These are phyloP conservation scores for Caenorhabditis becei DNA, from an alignment of 2,888 invertebrate species.

Conservation along the genomic window DNA sequence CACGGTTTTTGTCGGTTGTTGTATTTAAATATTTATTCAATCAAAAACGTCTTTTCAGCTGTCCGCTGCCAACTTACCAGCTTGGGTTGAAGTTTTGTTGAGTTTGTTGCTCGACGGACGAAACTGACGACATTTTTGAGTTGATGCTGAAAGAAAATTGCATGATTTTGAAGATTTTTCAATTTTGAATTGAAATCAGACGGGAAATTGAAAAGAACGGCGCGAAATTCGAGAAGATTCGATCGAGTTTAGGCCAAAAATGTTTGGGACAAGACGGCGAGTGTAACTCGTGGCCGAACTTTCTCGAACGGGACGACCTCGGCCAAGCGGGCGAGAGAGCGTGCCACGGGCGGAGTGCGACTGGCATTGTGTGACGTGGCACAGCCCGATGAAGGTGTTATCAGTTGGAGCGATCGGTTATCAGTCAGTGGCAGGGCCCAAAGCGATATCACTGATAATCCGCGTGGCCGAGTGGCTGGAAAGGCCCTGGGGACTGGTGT, in stretches of 20 bases:
- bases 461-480: no score
- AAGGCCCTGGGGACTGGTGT: background rate
- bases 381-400: slow-evolving; percentile 2
- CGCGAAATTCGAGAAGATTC: slow-evolving; percentile 23
- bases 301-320: background rate
- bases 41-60: background rate
- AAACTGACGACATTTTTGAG: slow-evolving; percentile 63
- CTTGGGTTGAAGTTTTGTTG: slow-evolving; percentile 70
- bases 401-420: slow-evolving; percentile 5
- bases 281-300: slow-evolving; percentile 29
- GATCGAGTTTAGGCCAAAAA: slow-evolving; percentile 28
- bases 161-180: background rate
- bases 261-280: slow-evolving; percentile 24
- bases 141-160: slow-evolving; percentile 33
- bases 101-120: slow-evolving; percentile 59
- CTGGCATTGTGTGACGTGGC: slow-evolving; percentile 39
- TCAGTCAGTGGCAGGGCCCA: background rate
- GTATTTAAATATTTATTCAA: background rate
- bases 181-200: background rate
- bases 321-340: slow-evolving; percentile 7
- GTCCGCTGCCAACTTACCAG: slow-evolving; percentile 58
- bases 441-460: no score
- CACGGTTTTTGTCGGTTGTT: background rate
- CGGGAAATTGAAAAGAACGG: background rate
- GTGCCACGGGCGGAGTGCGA: slow-evolving; percentile 6